Percentiles rank a stretch among this genome's conserved stretches.
Conservation (phyloP, 2,797 vertebrate genomes). For the Benthosema pterotum region DNA sequence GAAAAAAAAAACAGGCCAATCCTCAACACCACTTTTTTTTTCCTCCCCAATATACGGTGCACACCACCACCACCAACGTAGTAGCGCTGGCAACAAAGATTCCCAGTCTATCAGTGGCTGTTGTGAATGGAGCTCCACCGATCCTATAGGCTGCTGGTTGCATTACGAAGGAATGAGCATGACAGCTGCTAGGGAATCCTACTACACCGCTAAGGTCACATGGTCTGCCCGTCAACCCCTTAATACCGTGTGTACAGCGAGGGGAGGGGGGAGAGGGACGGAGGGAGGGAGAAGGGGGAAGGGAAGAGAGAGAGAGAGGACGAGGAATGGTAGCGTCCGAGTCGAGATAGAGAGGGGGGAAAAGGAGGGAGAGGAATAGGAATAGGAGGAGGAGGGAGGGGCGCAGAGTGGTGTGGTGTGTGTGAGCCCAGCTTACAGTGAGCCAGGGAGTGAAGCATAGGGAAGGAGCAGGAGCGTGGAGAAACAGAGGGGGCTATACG, state of each 20-base stretch:
- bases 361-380: constrained; percentile 17
- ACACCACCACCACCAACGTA: no score
- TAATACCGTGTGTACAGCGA: constrained; percentile 70
- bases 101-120: constrained; percentile 5
- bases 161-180: constrained; percentile 61
- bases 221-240: constrained; percentile 59
- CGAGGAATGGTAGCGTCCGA: constrained; percentile 26
- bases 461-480: constrained; percentile 24
- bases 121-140: constrained; percentile 19
- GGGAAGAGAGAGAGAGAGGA: constrained; percentile 51
- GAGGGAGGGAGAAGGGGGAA: constrained; percentile 32
- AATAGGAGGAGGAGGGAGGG: constrained; percentile 41
- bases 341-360: constrained; percentile 34
- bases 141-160: constrained; percentile 27
- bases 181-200: constrained; percentile 74
- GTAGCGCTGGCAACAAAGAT: no score
- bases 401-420: constrained; percentile 43
- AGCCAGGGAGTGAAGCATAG: constrained; percentile 26
- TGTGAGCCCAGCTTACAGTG: constrained; percentile 69
- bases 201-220: constrained; percentile 67
- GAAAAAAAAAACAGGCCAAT: no score
- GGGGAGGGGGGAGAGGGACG: constrained; percentile 34
- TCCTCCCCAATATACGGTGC: no score
- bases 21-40: no score
- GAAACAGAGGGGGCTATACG: constrained; percentile 27